These are phyloP conservation scores for Paracentrotus lividus DNA, from an alignment of 53 echinoderm and acorn worm species.

Conservation along the genomic window DNA sequence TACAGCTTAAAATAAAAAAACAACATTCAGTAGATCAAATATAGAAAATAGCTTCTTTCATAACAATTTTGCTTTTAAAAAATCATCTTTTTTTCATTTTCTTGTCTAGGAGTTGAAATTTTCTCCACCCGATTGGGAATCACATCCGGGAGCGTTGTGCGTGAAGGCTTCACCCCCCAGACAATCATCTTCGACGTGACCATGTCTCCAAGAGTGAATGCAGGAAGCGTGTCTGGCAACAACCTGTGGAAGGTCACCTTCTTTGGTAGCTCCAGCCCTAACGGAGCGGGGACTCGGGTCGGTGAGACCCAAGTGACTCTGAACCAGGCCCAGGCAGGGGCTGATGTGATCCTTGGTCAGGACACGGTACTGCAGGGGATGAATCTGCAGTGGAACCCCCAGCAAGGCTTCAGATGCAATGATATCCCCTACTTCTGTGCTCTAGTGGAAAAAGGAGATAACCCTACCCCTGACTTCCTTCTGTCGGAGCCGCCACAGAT, in stretches of 20 bases:
- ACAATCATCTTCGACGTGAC: constrained; percentile 78
- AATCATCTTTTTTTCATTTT: too few relatives aligned
- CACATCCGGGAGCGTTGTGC: constrained; percentile 57
- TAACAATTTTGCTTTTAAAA: not conserved
- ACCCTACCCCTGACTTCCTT: constrained; percentile 78
- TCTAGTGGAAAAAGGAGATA: constrained; percentile 71
- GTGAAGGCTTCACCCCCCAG: constrained; percentile 76
- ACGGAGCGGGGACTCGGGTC: constrained; percentile 76
- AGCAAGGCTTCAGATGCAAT: not conserved
- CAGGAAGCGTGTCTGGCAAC: constrained; percentile 81
- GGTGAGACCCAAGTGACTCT: constrained; percentile 67
- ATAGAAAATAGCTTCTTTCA: too few relatives aligned
- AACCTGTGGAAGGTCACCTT: constrained; percentile 73
- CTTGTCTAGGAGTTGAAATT: constrained; percentile 92
- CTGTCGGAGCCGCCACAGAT: constrained; percentile 74
- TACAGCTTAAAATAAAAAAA: too few relatives aligned
- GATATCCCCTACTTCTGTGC: constrained; percentile 83
- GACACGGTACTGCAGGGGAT: constrained; percentile 67
- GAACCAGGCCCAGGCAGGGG: constrained; percentile 55
- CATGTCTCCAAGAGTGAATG: constrained; percentile 73
- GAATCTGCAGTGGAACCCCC: constrained; percentile 61
- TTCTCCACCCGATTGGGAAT: constrained; percentile 54
- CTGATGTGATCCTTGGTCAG: constrained; percentile 71
- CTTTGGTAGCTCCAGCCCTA: constrained; percentile 78
- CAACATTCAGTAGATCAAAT: too few relatives aligned